Evolutionary conservation across 2,797 vertebrate species (phyloP).

Genomic region (Rhynchonycteris naso): DNA sequence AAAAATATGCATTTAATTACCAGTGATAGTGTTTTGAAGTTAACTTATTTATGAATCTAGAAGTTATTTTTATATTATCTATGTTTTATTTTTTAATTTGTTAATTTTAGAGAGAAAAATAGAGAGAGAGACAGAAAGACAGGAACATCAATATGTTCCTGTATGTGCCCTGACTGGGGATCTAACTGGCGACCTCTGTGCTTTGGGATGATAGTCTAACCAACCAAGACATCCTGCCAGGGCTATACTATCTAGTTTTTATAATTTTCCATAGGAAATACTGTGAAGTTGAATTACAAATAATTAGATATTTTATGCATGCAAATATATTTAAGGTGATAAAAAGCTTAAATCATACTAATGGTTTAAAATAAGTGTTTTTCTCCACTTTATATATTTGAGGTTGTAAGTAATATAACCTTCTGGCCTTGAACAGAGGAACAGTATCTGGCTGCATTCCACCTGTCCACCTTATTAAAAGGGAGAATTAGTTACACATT

Average conservation of each 20-base stretch:
- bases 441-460: not conserved
- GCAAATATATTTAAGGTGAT: not conserved
- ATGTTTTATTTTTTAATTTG: not conserved
- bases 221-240: no score
- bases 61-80: not conserved
- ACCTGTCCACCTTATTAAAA: not conserved
- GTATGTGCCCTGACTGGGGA: no score
- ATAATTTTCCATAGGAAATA: not conserved
- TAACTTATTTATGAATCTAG: not conserved
- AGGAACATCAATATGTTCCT: no score
- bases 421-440: no score
- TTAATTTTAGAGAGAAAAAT: no score
- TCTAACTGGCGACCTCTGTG: no score
- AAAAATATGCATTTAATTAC: conserved; percentile 37
- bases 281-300: conserved; percentile 25
- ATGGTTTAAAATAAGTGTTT: not conserved
- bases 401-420: not conserved
- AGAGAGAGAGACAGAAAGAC: no score
- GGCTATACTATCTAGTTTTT: not conserved
- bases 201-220: no score
- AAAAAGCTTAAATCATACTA: not conserved
- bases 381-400: not conserved
- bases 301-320: not conserved
- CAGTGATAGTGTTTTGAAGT: not conserved
- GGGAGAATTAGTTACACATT: not conserved